Evolutionary conservation across 2,797 vertebrate species (phyloP).

Genomic region (Malacoctenus gilli): DNA sequence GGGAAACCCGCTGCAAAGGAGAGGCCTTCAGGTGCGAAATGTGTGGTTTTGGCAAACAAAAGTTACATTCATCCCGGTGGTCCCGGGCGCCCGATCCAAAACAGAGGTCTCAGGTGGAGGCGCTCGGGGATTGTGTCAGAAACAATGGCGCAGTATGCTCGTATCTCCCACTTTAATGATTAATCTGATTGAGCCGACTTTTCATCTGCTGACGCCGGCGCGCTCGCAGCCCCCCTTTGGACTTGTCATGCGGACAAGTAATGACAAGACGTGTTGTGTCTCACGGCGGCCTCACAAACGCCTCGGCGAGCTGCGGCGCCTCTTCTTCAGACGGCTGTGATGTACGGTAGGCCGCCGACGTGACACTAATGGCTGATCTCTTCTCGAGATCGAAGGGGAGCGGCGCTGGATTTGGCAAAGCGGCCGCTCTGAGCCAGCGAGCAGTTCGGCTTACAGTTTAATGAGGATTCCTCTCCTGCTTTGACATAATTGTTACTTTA

Average conservation of each 20-base stretch:
- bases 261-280: conserved; percentile 83
- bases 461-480: conserved; percentile 24
- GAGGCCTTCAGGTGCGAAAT: conserved; percentile 75
- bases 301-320: conserved; percentile 48
- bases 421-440: conserved; percentile 6
- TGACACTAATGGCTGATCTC: conserved; percentile 32
- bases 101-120: conserved; percentile 70
- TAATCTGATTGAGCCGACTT: conserved; percentile 82
- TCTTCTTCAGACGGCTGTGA: conserved; percentile 38
- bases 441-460: conserved; percentile 19
- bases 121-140: conserved; percentile 66
- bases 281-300: conserved; percentile 60
- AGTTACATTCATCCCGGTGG: conserved; percentile 80
- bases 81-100: conserved; percentile 79
- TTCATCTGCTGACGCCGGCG: conserved; percentile 76
- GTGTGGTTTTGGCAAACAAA: conserved; percentile 76
- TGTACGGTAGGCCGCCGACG: neutral
- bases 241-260: conserved; percentile 75
- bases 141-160: conserved; percentile 67
- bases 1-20: conserved; percentile 63
- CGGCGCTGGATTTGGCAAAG: conserved; percentile 7
- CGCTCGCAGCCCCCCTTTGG: conserved; percentile 62
- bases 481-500: conserved; percentile 32
- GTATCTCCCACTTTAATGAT: conserved; percentile 81
- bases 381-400: conserved; percentile 7